Base-by-base conservation (phyloP, 2,888 invertebrate species). In the Deroplatys truncata region DNA sequence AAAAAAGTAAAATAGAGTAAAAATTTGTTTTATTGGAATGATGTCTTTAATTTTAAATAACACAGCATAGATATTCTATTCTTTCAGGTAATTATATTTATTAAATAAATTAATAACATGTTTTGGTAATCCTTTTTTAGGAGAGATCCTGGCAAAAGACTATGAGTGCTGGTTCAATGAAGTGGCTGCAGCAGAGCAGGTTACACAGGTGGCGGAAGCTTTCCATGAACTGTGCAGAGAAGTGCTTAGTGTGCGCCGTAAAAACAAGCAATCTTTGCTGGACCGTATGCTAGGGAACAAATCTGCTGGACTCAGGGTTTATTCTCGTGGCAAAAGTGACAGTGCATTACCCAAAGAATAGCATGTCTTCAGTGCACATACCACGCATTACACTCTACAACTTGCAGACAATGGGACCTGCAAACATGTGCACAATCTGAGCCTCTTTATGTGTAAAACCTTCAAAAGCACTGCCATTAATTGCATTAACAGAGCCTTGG, bases 141-240 rank as follows among this genome's bases (percentile, higher is more conserved):
- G 94, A 72, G 97, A 98, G 93, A 97, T 97, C 91, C 94, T 98
- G 88, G 98, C 98, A 16, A 97, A 98, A 93, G 97, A 98, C 93
- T 97, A 97, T 92, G 98, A 98, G 92, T 98, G 98, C 93, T 96
- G 96, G 92, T 98, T 98, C 93, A 96, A 96, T 83, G 98, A 98
- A 93, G 97, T 98, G 20, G 96, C 98, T 0, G 98, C 98, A 0
- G 98, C 98, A 0, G 98, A 98, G 93, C 98, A 98, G 94, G 95
- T 95, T 89, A 95, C 96, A 89, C 97, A 97, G 92, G 97, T 98
- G 9, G 97, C 97, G 0, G 97, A 97, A 91, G 97, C 97, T 28
- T 98, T 97, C 94, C 96, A 96, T 92, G 98, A 98, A 92, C 95
- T 98, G 35, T 97, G 97, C 93, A 95, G 97, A 31, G 97, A 98